These are phyloP conservation scores for Telmatherina bonti DNA, from an alignment of 2,797 vertebrate species.

Conservation along the genomic window DNA sequence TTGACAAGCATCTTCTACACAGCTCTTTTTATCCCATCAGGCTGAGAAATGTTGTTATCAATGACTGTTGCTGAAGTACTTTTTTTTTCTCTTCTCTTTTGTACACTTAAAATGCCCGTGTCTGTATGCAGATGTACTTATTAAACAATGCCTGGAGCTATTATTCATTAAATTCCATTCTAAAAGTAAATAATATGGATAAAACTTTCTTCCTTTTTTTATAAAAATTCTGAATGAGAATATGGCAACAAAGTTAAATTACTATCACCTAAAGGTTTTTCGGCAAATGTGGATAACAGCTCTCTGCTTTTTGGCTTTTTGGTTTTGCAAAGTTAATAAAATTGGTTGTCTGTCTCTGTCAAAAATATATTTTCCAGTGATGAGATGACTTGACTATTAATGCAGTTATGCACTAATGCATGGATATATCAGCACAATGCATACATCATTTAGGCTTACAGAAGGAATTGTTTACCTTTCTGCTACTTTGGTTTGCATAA, in stretches of 20 bases:
- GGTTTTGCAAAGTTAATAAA: neutral
- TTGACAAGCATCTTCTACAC: conserved; percentile 62
- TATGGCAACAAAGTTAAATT: conserved; percentile 9
- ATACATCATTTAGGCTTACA: neutral
- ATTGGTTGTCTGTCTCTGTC: neutral
- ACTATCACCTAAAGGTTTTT: neutral
- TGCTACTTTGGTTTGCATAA: neutral
- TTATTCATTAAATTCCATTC: conserved; percentile 47
- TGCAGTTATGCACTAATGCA: neutral
- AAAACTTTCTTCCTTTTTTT: conserved; percentile 21
- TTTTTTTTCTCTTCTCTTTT: conserved; percentile 41
- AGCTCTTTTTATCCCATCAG: conserved; percentile 54
- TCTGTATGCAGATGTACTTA: conserved; percentile 32
- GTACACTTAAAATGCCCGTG: conserved; percentile 37
- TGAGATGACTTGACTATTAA: neutral
- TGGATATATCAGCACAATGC: neutral
- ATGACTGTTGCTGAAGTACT: conserved; percentile 44
- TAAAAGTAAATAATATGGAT: conserved; percentile 24
- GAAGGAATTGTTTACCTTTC: neutral
- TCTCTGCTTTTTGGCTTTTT: neutral
- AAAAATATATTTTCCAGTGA: neutral
- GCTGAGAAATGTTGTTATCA: conserved; percentile 44
- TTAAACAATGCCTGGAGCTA: conserved; percentile 32
- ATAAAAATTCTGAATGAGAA: conserved; percentile 7
- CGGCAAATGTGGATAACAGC: neutral